Conservation (phyloP, 2,888 invertebrate genomes). For the Agrilus biguttatus region DNA sequence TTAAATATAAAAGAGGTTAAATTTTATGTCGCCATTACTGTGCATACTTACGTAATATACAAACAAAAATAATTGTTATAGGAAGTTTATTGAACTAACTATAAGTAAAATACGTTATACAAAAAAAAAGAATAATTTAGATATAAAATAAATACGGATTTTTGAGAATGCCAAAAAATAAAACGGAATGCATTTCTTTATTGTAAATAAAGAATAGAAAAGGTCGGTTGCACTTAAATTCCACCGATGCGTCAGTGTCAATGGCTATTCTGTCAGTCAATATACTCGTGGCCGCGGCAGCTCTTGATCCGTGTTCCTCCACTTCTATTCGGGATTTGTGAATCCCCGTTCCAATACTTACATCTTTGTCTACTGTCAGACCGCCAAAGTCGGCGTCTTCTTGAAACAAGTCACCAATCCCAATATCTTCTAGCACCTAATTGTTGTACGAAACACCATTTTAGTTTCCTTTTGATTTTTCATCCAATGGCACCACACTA, state of each 20-base stretch:
- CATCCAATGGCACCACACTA: no score
- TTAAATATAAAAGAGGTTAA: no score
- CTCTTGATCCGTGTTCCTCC: slow-evolving; percentile 73
- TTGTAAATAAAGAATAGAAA: slow-evolving; percentile 74
- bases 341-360: slow-evolving; percentile 40
- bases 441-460: no score
- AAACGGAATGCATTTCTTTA: slow-evolving; percentile 42
- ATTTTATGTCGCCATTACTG: no score
- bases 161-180: slow-evolving; percentile 56
- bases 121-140: no score
- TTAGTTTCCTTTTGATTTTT: no score
- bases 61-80: no score
- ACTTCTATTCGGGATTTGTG: slow-evolving; percentile 78
- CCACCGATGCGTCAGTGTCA: slow-evolving; percentile 42
- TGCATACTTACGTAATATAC: no score
- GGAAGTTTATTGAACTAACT: no score
- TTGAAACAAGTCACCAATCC: slow-evolving; percentile 40
- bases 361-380: slow-evolving; percentile 31
- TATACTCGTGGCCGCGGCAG: slow-evolving; percentile 73
- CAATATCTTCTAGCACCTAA: slow-evolving; percentile 38
- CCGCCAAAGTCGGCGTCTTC: slow-evolving; percentile 38
- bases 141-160: slow-evolving; percentile 7
- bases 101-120: no score
- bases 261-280: slow-evolving; percentile 60
- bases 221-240: slow-evolving; percentile 71